Percentiles rank a stretch among this genome's conserved stretches.
Conservation (phyloP, 2,797 vertebrate species). For the Lutjanus argentimaculatus region DNA sequence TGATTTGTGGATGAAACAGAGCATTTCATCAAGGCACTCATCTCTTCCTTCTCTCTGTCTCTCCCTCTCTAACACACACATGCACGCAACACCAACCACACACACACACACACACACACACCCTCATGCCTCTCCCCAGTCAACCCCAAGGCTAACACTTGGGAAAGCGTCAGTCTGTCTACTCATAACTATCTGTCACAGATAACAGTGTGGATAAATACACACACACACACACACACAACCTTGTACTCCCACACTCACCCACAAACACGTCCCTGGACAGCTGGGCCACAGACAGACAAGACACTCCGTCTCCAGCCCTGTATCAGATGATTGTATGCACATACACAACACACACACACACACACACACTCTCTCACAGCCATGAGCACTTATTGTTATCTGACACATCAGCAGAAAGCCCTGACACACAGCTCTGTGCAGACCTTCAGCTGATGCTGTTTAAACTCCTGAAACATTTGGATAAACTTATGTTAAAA, state of each 20-base stretch:
- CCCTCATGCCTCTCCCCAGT: constrained; percentile 20
- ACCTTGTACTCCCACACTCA: constrained; percentile 29
- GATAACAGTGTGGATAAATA: constrained; percentile 74
- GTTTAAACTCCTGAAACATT: too few relatives aligned
- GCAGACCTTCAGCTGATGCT: too few relatives aligned
- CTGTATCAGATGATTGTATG: constrained; percentile 53
- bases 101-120: constrained; percentile 34
- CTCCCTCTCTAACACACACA: neutral
- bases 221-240: constrained; percentile 46
- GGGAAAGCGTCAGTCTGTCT: constrained; percentile 81
- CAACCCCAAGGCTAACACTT: constrained; percentile 71
- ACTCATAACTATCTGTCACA: constrained; percentile 80
- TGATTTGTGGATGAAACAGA: neutral
- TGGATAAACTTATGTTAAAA: too few relatives aligned
- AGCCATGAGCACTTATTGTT: constrained; percentile 21
- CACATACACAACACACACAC: constrained; percentile 27
- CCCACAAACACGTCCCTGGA: constrained; percentile 49
- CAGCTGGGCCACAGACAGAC: constrained; percentile 57
- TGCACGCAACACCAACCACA: neutral
- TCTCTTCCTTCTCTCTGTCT: neutral
- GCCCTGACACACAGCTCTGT: constrained; percentile 5
- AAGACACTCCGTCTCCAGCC: constrained; percentile 59
- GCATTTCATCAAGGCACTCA: constrained; percentile 11
- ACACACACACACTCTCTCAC: neutral
- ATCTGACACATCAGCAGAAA: constrained; percentile 20